phyloP scores from a whole-genome alignment of 2,888 invertebrate genomes.

The Chymomyza amoena region DNA sequence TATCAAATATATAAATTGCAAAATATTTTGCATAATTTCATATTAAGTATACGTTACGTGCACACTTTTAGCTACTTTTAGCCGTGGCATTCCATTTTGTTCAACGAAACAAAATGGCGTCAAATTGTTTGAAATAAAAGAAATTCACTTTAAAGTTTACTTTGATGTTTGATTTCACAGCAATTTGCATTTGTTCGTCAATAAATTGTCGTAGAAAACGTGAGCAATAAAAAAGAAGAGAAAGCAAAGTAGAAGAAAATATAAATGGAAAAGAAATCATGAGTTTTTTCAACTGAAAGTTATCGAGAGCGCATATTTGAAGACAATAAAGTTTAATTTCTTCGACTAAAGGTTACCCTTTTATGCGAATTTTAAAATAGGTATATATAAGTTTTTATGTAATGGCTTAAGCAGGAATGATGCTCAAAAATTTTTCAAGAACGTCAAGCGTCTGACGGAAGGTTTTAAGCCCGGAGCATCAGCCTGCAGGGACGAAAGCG shows the following conservation, averaged over 20 bases:
- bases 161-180: slow-evolving; percentile 44
- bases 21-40: slow-evolving; percentile 23
- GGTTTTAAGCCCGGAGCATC: no score
- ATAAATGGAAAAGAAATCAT: background rate
- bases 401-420: no score
- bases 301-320: no score
- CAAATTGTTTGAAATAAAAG: slow-evolving; percentile 18
- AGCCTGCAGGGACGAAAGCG: no score
- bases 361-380: no score
- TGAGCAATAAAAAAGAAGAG: background rate
- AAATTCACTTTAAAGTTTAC: slow-evolving; percentile 39
- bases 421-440: no score
- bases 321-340: no score
- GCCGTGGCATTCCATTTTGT: background rate
- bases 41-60: slow-evolving; percentile 33
- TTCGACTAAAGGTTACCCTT: no score
- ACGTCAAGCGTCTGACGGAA: no score
- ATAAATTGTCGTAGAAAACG: background rate
- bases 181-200: slow-evolving; percentile 31
- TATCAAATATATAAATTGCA: background rate
- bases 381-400: no score
- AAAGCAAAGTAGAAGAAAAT: background rate
- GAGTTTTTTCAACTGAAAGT: no score
- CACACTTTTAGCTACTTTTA: background rate
- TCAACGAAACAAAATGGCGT: slow-evolving; percentile 24